Evolutionary conservation across 2,888 invertebrate species (phyloP).

Genomic region (Sphaerophoria rueppellii): DNA sequence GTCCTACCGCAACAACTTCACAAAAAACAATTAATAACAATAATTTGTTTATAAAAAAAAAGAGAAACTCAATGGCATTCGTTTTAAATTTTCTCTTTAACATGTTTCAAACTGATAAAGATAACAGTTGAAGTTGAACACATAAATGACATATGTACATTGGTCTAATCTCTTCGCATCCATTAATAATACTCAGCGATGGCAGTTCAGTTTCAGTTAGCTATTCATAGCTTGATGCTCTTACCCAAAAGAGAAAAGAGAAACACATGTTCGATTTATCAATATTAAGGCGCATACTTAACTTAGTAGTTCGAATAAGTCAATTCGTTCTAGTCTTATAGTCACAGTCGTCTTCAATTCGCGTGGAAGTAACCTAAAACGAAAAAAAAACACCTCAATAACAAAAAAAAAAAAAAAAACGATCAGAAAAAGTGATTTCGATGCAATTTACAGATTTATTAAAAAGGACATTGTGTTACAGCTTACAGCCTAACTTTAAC

Average conservation of each 20-base stretch:
- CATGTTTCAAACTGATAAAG: neutral
- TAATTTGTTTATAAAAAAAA: neutral
- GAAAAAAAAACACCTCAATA: slow-evolving; percentile 1
- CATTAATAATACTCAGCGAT: too few species aligned
- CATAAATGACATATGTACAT: too few species aligned
- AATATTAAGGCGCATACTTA: slow-evolving; percentile 18
- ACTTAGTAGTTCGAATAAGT: slow-evolving; percentile 48
- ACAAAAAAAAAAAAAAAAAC: too few species aligned
- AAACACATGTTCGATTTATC: neutral
- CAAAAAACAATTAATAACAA: neutral
- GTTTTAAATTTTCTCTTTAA: slow-evolving; percentile 4
- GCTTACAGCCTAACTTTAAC: too few species aligned
- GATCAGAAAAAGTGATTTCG: neutral
- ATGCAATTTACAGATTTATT: too few species aligned
- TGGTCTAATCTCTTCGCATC: too few species aligned
- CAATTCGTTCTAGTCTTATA: slow-evolving; percentile 53
- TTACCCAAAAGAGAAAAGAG: too few species aligned
- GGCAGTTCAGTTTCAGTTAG: too few species aligned
- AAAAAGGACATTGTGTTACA: too few species aligned
- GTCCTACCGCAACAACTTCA: slow-evolving; percentile 24
- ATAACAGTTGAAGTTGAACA: neutral
- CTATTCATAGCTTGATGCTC: too few species aligned
- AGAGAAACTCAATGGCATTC: neutral
- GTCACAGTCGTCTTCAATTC: slow-evolving; percentile 48
- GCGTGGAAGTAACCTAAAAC: slow-evolving; percentile 9